Conservation (phyloP, 2,797 vertebrate species). For the Hyperoplus immaculatus region DNA sequence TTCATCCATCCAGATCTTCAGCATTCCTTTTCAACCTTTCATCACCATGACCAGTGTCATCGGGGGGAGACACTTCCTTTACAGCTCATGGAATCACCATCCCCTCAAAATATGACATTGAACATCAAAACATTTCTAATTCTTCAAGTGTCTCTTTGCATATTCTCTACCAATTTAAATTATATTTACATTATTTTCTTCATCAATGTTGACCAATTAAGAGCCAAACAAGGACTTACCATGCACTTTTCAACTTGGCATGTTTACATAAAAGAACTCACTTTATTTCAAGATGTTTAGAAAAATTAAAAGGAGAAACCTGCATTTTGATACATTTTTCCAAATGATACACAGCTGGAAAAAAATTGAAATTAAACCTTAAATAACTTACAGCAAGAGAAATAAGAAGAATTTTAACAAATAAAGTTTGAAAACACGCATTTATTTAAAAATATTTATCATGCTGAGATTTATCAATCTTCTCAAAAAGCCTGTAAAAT, state of each 20-base stretch:
- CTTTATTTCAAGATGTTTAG: conserved; percentile 71
- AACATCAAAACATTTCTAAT: not conserved
- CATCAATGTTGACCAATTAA: conserved; percentile 4
- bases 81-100: too few species aligned
- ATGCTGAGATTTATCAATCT: conserved; percentile 62
- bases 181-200: not conserved
- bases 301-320: conserved; percentile 44
- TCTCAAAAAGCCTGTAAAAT: conserved; percentile 40
- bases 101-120: not conserved
- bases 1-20: too few species aligned
- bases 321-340: conserved; percentile 33
- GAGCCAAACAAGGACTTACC: not conserved
- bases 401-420: conserved; percentile 21
- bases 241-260: conserved; percentile 20
- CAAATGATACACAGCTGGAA: conserved; percentile 42
- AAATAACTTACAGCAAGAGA: conserved; percentile 39
- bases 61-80: too few species aligned
- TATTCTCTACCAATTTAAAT: too few species aligned
- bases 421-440: conserved; percentile 34
- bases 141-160: too few species aligned
- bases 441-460: conserved; percentile 45
- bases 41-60: too few species aligned
- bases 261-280: conserved; percentile 56
- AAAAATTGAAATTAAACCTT: conserved; percentile 46
- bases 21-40: too few species aligned